Evolutionary conservation across 2,113 vertebrate genomes (phyloP).

Genomic region (Hemicordylus capensis): DNA sequence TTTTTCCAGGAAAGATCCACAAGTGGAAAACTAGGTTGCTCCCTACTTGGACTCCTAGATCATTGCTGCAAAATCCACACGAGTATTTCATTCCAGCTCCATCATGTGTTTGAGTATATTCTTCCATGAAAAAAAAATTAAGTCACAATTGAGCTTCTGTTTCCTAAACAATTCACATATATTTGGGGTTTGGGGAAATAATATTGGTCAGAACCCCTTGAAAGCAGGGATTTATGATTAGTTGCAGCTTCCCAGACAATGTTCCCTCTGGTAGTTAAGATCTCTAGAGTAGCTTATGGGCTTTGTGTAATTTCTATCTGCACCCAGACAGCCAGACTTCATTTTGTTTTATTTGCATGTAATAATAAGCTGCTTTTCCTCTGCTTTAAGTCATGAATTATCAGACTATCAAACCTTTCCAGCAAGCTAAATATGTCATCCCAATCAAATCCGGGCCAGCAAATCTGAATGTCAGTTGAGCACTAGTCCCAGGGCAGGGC

Average conservation of each 20-base stretch:
- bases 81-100: not conserved
- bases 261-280: constrained; percentile 64
- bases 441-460: constrained; percentile 54
- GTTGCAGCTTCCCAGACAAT: constrained; percentile 54
- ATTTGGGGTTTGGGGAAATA: constrained; percentile 52
- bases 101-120: not conserved
- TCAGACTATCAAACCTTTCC: constrained; percentile 58
- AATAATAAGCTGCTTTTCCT: constrained; percentile 77
- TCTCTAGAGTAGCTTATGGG: constrained; percentile 67
- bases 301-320: constrained; percentile 76
- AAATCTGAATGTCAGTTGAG: constrained; percentile 56
- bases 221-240: constrained; percentile 57
- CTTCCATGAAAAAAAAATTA: not conserved
- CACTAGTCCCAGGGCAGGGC: constrained; percentile 57
- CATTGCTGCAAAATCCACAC: not conserved
- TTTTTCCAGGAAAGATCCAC: not conserved
- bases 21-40: not conserved
- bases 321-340: constrained; percentile 70
- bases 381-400: constrained; percentile 73
- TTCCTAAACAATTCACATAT: constrained; percentile 37
- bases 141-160: not conserved
- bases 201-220: constrained; percentile 48
- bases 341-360: constrained; percentile 76
- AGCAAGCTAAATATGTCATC: constrained; percentile 47
- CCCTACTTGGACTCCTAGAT: not conserved